Percentiles rank a stretch among this genome's conserved stretches.
Conservation (phyloP, 2,113 vertebrate species). For the Uropsilus gracilis region DNA sequence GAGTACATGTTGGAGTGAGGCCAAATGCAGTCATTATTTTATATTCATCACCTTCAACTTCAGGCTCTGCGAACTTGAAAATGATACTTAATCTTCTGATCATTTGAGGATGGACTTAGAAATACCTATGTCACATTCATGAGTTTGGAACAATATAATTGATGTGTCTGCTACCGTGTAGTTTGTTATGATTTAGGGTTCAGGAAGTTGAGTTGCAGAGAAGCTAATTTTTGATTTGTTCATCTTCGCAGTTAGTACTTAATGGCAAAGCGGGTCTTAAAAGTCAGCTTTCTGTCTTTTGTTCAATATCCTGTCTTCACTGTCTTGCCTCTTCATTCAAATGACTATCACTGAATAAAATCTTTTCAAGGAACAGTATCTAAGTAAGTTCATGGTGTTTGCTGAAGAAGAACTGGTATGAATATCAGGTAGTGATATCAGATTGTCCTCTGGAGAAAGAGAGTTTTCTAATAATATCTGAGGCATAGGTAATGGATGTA, state of each 20-base stretch:
- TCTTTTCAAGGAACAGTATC: not conserved
- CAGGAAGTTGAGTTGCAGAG: not conserved
- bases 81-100: not conserved
- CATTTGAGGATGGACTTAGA: not conserved
- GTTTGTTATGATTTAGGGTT: slow-evolving; percentile 18
- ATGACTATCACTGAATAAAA: not conserved
- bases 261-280: not conserved
- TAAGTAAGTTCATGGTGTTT: not conserved
- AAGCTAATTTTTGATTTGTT: not conserved
- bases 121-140: not conserved
- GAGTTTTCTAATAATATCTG: not conserved
- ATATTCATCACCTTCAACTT: not conserved
- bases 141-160: not conserved
- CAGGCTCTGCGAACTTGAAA: not conserved
- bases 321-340: not conserved
- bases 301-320: not conserved
- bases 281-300: not conserved
- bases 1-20: not conserved
- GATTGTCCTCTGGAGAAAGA: not conserved
- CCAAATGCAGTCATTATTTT: not conserved
- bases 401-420: not conserved
- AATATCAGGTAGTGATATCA: not conserved
- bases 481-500: not conserved
- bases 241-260: not conserved
- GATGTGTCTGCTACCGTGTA: not conserved